Evolutionary conservation across 2,888 invertebrate genomes (phyloP).

Genomic region (Eupeodes latifasciatus): DNA sequence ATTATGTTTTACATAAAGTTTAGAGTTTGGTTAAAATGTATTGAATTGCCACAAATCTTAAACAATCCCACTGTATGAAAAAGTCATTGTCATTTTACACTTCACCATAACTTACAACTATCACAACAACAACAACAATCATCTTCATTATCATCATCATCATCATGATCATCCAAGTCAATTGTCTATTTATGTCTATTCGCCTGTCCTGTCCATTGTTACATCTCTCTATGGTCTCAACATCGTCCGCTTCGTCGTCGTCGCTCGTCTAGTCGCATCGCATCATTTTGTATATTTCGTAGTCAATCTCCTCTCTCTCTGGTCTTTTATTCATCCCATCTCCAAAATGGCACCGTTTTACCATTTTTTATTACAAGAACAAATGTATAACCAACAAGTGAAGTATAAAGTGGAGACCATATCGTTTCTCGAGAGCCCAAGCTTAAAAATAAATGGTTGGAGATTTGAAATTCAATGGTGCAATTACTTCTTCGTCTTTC

Average conservation of each 20-base stretch:
- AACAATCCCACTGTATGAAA: not conserved
- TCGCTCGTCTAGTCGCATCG: too few species aligned
- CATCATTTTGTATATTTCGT: constrained; percentile 28
- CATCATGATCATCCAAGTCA: constrained; percentile 67
- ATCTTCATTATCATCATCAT: not conserved
- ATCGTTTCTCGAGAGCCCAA: constrained; percentile 56
- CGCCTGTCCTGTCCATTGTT: constrained; percentile 71
- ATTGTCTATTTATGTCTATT: constrained; percentile 76
- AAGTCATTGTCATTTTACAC: not conserved
- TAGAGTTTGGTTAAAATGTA: too few species aligned
- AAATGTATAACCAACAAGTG: constrained; percentile 13
- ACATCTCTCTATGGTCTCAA: constrained; percentile 72
- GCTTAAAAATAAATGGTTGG: constrained; percentile 68
- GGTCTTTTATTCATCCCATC: not conserved
- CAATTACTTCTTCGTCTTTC: constrained; percentile 67
- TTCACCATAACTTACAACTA: not conserved
- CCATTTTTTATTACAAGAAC: not conserved
- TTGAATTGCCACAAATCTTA: not conserved
- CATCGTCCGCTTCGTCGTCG: not conserved
- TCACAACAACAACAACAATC: constrained; percentile 25
- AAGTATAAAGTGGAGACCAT: constrained; percentile 22
- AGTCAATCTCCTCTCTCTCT: not conserved
- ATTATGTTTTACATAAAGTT: too few species aligned
- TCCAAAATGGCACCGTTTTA: constrained; percentile 37
- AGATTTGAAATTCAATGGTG: constrained; percentile 74